Evolutionary conservation across 2,888 invertebrate genomes (phyloP), one percentile per base, ranked within the genome.

Genomic region (Eilema depressum): DNA sequence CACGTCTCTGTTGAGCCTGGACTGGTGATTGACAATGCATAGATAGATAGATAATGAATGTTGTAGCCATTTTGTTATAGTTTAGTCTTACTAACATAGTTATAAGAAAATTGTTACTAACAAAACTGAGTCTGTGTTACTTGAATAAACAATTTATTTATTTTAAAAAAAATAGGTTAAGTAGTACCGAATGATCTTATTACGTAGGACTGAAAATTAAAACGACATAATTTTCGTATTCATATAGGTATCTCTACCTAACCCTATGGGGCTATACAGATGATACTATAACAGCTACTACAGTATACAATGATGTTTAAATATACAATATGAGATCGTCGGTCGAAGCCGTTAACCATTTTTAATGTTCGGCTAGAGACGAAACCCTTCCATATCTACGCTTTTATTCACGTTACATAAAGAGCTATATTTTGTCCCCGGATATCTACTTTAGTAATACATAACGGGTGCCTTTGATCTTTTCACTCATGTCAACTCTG

Each of bases 381-480:
- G 7, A 11, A 7, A 56, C 28, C n/a, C 64, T 53, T 64, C 30
- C 30, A 28, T 53, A 30, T 65, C 23, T 65, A 30, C n/a, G 1
- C 4, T 14, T 30, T 65, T 53, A 64, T 53, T 28, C 20, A 30
- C 53, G n/a, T 65, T 30, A n/a, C 30, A 47, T 30, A 64, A 2
- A 65, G 28, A 23, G 59, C 17, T 53, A 33, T 53, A 53, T 33
- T 61, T 53, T 25, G 28, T 61, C 11, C 30, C 26, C 11, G 33
- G 47, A 68, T 60, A 30, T 47, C 14, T 12, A 26, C 59, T 63
- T 41, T 57, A 53, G 59, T 47, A n/a, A 33, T 59, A 69, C 69
- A 30, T 47, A 59, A 47, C 23, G 26, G 41, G 37, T 41, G 30
- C 33, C 69, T 69, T 69, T 69, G 69, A 65, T 68, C 68, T 57